Evolutionary conservation across 2,888 invertebrate species (phyloP), one percentile per base, ranked within the genome.

Genomic region (Netelia fuscicornis): DNA sequence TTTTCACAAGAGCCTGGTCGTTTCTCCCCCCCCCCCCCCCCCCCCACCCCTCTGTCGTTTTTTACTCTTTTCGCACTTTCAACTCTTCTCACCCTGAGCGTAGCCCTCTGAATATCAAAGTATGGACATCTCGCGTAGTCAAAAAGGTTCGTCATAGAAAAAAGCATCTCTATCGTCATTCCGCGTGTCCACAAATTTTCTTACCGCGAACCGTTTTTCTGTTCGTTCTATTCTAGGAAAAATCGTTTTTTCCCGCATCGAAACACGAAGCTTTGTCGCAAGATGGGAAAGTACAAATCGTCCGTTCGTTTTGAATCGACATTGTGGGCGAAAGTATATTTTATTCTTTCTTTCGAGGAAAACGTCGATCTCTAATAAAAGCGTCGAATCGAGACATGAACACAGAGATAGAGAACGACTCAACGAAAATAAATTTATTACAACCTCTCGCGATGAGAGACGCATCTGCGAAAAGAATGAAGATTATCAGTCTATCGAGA

Each of bases 311-410:
- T 81, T 81, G 77, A 86, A 87, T 84, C 78, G 80, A 13, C 37
- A 48, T 54, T 76, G 77, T 72, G 42, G 20, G 5, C 6, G 25
- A 5, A 8, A 52, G 52, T 52, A 30, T 25, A 37, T 56, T 64
- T 62, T 44, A 62, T 64, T 13, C 17, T 17, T 60, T 68, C 11
- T 25, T 23, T 52, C 48, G 62, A 52, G 52, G 1, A 52, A 52
- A 52, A 75, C 71, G 58, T 74, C 77, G 74, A 58, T 74, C 81
- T 85, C 84, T 86, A 86, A 86, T 88, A 86, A 87, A 83, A 77
- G 79, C 70, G 65, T 56, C 48, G 79, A 70, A 64, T 76, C 23
- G 79, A 37, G 70, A 23, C 48, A 74, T 25, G 25, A 60, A 81
- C 76, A 20, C 42, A 56, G 74, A 20, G n/a, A 48, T 10, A 72